phyloP scores from a whole-genome alignment of 2,888 invertebrate genomes.

The Drosophila eohydei region DNA sequence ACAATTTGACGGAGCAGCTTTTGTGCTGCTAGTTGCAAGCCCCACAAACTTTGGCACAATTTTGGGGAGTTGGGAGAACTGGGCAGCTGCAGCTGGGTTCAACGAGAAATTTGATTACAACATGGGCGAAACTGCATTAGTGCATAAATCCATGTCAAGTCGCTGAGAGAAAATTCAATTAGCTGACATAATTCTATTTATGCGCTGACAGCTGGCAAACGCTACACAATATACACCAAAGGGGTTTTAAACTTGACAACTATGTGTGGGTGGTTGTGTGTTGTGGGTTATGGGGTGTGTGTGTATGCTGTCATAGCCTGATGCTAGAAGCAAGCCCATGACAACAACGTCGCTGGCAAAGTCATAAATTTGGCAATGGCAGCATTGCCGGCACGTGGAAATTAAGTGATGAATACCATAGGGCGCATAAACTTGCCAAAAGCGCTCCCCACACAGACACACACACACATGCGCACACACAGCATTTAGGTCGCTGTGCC shows the following conservation, averaged over 20 bases:
- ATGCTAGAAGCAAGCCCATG: constrained; percentile 42
- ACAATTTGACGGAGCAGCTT: constrained; percentile 25
- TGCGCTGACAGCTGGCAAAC: constrained; percentile 75
- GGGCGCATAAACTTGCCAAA: constrained; percentile 64
- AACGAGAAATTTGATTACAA: constrained; percentile 63
- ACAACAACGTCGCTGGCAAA: constrained; percentile 48
- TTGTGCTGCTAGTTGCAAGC: constrained; percentile 14
- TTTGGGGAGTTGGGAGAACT: background rate
- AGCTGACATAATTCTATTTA: constrained; percentile 76
- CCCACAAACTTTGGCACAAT: background rate
- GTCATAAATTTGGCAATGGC: constrained; percentile 80
- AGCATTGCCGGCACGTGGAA: constrained; percentile 71
- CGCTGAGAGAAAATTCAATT: constrained; percentile 69
- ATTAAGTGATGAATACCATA: constrained; percentile 78
- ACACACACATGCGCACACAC: constrained; percentile 12
- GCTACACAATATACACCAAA: constrained; percentile 54
- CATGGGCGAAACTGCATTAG: constrained; percentile 66
- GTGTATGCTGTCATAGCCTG: constrained; percentile 24
- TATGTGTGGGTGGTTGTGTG: constrained; percentile 22
- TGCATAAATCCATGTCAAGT: constrained; percentile 78
- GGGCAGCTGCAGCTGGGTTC: constrained; percentile 11
- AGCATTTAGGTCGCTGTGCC: constrained; percentile 68
- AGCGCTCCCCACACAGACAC: constrained; percentile 14
- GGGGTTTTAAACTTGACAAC: constrained; percentile 66
- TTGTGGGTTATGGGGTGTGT: background rate